phyloP scores from a whole-genome alignment of 2,888 invertebrate species.

The Alloplasta piceator region DNA sequence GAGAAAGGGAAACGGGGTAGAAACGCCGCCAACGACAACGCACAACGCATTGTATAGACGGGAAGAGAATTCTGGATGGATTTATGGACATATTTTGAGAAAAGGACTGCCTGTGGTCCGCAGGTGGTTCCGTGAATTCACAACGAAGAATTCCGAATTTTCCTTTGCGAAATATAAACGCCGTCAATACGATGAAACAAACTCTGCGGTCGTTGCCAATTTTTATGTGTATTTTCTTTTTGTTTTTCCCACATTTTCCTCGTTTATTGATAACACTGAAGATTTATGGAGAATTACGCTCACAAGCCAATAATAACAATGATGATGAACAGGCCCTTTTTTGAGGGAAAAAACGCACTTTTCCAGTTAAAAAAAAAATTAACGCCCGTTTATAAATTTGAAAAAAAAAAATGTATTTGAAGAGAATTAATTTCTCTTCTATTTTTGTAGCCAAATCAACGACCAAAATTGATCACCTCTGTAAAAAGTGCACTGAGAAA shows the following conservation, averaged over 20 bases:
- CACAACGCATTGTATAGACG: constrained; percentile 35
- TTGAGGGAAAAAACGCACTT: too few relatives aligned
- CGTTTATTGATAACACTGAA: neutral
- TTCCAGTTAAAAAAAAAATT: too few relatives aligned
- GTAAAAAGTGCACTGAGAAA: too few relatives aligned
- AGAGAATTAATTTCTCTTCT: too few relatives aligned
- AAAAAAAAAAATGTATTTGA: too few relatives aligned
- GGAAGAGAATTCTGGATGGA: constrained; percentile 53
- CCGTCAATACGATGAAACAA: constrained; percentile 1
- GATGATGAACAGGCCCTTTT: neutral
- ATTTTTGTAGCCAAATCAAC: too few relatives aligned
- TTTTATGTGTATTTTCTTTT: constrained; percentile 1
- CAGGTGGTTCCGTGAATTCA: constrained; percentile 45
- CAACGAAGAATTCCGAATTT: constrained; percentile 44
- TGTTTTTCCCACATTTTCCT: neutral
- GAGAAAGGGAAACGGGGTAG: constrained; percentile 25
- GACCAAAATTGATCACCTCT: too few relatives aligned
- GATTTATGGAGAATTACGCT: neutral
- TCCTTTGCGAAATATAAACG: constrained; percentile 39
- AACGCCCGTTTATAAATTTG: too few relatives aligned
- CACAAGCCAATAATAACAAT: neutral
- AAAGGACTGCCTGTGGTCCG: constrained; percentile 48
- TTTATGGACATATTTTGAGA: constrained; percentile 58
- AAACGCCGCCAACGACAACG: constrained; percentile 40
- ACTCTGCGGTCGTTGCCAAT: neutral